Base-by-base conservation (phyloP, 2,888 invertebrate genomes). In the Embidobia sp. region DNA sequence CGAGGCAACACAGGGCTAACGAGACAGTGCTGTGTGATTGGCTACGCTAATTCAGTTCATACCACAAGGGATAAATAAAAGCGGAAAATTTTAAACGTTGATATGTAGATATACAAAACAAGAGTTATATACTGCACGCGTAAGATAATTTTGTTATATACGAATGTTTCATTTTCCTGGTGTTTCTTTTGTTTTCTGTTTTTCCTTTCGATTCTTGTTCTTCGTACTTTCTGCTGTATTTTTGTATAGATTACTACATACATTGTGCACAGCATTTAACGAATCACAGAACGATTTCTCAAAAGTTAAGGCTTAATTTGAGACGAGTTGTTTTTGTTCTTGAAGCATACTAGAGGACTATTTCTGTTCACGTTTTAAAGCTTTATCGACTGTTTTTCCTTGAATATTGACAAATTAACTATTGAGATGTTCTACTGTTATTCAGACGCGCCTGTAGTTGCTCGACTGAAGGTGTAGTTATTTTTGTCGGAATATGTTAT, bases 261-360 rank as follows among this genome's bases (percentile, higher is more conserved):
- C 35, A 49, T 59, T 57, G 44, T 64, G 59, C 76, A 76, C 76
- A 70, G 70, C 64, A 70, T 76, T 70, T n/a, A n/a, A n/a, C n/a
- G n/a, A n/a, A n/a, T 69, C 40, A 49, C 64, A 70, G 57, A 59
- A 66, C 26, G 8, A 51, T 76, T 70, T 66, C 59, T 48, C 70
- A 59, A 66, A 33, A 64, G n/a, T n/a, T n/a, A n/a, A n/a, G n/a
- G n/a, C 3, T 49, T 35, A 3, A 19, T 44, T 35, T 31, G 15
- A 22, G 10, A 15, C 1, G 26, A 57, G 11, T 13, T 7, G 15
- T 59, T 10, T 46, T 59, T 15, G 22, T 22, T 16, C 37, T 26
- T n/a, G 8, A n/a, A n/a, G n/a, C n/a, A n/a, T n/a, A n/a, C n/a
- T n/a, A n/a, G n/a, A n/a, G n/a, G n/a, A n/a, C n/a, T n/a, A 49